A percentile compares a stretch with the other conserved stretches of the same genome.
Conservation (phyloP, 2,888 invertebrate species). For the Pinctada fucata region DNA sequence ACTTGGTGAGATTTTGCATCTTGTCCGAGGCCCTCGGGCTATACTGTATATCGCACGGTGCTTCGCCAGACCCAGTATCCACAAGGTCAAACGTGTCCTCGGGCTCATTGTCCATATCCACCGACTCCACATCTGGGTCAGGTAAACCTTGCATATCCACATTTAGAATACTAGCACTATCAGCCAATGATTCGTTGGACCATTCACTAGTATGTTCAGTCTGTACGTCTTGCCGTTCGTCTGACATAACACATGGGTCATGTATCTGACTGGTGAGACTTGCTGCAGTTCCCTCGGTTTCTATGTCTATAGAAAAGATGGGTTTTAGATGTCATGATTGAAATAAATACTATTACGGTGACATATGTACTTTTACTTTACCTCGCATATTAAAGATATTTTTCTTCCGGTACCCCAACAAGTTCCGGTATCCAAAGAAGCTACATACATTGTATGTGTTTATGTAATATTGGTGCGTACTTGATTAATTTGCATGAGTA, state of each 20-base stretch:
- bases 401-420: constrained; percentile 34
- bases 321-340: too few species aligned
- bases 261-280: neutral
- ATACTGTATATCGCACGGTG: constrained; percentile 46
- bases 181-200: constrained; percentile 59
- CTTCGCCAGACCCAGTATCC: constrained; percentile 51
- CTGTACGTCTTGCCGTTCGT: constrained; percentile 9
- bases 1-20: neutral
- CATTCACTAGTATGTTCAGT: constrained; percentile 36
- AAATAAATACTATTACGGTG: neutral
- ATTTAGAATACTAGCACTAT: constrained; percentile 47
- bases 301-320: neutral
- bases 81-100: constrained; percentile 14
- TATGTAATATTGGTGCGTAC: too few species aligned
- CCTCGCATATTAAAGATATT: constrained; percentile 33
- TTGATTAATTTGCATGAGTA: too few species aligned
- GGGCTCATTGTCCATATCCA: neutral
- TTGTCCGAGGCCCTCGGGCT: constrained; percentile 22
- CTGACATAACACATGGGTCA: neutral
- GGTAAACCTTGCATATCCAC: constrained; percentile 43
- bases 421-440: too few species aligned
- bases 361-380: neutral
- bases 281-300: constrained; percentile 7
- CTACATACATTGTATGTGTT: too few species aligned
- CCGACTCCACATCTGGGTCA: constrained; percentile 36